phyloP scores from a whole-genome alignment of 64 coral and sea anemone species.

The Dendronephthya gigantea region DNA sequence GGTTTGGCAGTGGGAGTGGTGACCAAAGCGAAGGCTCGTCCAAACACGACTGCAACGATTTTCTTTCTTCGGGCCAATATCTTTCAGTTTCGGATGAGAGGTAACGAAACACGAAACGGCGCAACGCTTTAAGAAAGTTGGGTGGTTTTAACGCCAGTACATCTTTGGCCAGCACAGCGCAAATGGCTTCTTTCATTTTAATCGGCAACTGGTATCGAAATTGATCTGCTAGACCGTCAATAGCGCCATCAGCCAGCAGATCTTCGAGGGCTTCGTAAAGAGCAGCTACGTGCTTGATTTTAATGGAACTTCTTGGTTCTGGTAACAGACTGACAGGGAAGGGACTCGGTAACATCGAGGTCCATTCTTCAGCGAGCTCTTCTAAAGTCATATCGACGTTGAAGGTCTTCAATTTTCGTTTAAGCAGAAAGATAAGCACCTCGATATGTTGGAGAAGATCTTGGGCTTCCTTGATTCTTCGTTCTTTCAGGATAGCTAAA shows the following conservation, averaged over 20 bases:
- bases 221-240: slow-evolving; percentile 38
- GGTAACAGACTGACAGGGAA: slow-evolving; percentile 35
- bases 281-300: slow-evolving; percentile 45
- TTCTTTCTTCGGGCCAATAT: slow-evolving; percentile 9
- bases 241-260: slow-evolving; percentile 40
- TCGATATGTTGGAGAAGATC: slow-evolving; percentile 53
- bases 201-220: slow-evolving; percentile 24
- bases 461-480: slow-evolving; percentile 39
- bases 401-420: slow-evolving; percentile 5
- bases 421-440: slow-evolving; percentile 53
- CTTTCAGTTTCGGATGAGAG: slow-evolving; percentile 41
- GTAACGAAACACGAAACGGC: slow-evolving; percentile 77
- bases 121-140: slow-evolving; percentile 34
- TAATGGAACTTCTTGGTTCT: not conserved
- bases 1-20: not conserved
- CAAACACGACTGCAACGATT: slow-evolving; percentile 4
- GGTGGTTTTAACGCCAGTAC: not conserved
- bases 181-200: slow-evolving; percentile 1
- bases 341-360: slow-evolving; percentile 1
- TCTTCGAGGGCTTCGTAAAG: slow-evolving; percentile 57
- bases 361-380: slow-evolving; percentile 37
- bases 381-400: slow-evolving; percentile 25
- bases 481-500: slow-evolving; percentile 36
- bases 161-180: not conserved
- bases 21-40: slow-evolving; percentile 55